Evolutionary conservation across 2,888 invertebrate species (phyloP).

Genomic region (Gari tellinella): DNA sequence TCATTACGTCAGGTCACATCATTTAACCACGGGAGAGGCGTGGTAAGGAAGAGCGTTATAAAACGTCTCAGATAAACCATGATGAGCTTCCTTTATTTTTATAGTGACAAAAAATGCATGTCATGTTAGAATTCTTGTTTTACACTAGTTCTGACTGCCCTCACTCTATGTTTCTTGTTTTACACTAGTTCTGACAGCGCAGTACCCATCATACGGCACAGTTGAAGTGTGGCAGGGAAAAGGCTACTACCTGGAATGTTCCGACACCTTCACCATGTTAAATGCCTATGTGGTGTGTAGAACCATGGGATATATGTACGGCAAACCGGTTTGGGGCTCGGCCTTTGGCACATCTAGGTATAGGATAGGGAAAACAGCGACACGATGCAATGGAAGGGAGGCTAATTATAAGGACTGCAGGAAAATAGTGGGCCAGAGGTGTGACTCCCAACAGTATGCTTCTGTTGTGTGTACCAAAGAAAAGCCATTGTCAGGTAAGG

Average conservation of each 20-base stretch:
- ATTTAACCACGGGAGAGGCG: too few relatives aligned
- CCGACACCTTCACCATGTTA: conserved; percentile 89
- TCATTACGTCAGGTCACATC: too few relatives aligned
- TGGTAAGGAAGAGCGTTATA: too few relatives aligned
- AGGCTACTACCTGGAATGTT: conserved; percentile 86
- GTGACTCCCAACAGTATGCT: conserved; percentile 63
- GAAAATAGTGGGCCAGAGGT: conserved; percentile 11
- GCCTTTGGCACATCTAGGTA: conserved; percentile 57
- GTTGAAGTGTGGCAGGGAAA: conserved; percentile 60
- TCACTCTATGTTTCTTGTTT: too few relatives aligned
- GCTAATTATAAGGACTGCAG: conserved; percentile 59
- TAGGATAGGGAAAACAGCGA: conserved; percentile 1
- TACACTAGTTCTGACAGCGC: neutral
- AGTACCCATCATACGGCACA: conserved; percentile 55
- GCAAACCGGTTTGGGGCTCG: conserved; percentile 65
- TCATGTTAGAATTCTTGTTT: too few relatives aligned
- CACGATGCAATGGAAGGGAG: conserved; percentile 85
- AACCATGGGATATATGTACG: conserved; percentile 83
- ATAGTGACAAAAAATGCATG: too few relatives aligned
- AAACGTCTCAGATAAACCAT: too few relatives aligned
- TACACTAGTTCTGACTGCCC: too few relatives aligned
- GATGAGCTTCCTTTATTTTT: too few relatives aligned
- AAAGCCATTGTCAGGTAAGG: conserved; percentile 11
- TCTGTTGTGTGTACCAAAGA: conserved; percentile 74
- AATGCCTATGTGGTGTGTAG: conserved; percentile 86